These are phyloP conservation scores for Frankliniella fusca DNA, from an alignment of 2,888 invertebrate species.

Conservation along the genomic window DNA sequence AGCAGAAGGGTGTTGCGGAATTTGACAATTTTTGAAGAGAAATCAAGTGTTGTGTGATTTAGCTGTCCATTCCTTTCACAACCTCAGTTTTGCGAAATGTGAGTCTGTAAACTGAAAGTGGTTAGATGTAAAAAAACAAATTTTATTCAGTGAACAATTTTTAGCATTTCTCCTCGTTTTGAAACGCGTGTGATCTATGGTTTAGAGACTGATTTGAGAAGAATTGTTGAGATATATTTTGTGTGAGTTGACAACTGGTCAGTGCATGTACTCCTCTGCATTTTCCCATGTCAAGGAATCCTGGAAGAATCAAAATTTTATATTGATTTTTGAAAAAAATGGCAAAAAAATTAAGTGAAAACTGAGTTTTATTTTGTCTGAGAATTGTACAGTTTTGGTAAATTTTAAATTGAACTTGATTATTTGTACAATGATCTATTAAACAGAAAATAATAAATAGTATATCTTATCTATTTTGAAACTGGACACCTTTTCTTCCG, in stretches of 20 bases:
- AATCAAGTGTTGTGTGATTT: not conserved
- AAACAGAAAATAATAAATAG: too few relatives aligned
- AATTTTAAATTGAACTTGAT: not conserved
- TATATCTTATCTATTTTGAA: too few relatives aligned
- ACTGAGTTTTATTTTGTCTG: too few relatives aligned
- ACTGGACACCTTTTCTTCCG: too few relatives aligned
- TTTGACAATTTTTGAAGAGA: constrained; percentile 4
- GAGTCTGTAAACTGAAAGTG: not conserved
- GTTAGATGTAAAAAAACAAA: not conserved
- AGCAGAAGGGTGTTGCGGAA: constrained; percentile 34
- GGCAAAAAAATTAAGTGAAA: not conserved
- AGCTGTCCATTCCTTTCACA: not conserved
- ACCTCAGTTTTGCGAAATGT: not conserved
- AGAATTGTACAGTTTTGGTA: not conserved
- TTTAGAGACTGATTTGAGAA: not conserved
- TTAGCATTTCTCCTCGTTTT: not conserved
- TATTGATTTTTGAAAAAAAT: too few relatives aligned
- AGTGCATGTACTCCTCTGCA: too few relatives aligned
- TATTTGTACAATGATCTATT: not conserved
- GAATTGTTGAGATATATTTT: not conserved
- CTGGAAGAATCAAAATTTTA: too few relatives aligned
- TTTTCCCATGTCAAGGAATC: too few relatives aligned
- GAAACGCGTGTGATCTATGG: constrained; percentile 2
- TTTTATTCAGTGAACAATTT: not conserved
- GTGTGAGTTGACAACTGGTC: too few relatives aligned